Base-by-base conservation (phyloP, 2,797 vertebrate genomes). In the Amphiprion clarkii region DNA sequence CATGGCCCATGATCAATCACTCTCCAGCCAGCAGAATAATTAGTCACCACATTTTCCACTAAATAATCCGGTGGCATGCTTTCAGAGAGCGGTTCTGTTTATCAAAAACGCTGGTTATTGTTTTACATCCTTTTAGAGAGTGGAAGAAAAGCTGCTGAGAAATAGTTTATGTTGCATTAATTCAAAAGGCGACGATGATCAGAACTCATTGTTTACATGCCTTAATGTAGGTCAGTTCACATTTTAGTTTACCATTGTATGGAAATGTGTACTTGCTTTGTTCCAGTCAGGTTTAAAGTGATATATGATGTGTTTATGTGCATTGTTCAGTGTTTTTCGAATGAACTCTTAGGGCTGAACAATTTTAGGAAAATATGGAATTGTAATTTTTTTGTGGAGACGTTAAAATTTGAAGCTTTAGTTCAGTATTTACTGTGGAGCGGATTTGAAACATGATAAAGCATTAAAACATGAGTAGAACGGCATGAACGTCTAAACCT, bases 21-120 rank as follows among this genome's bases (percentile, higher is more conserved):
- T 36, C 36, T 42, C 40, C 6, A 57, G 74, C 57, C 40, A 49
- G 54, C 48, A 29, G 52, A 58, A 23, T 58, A 36, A 70, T 65
- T 63, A 54, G 48, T 44, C 57, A 12, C 9, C 71, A 40, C 6
- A 61, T 60, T 76, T 74, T 57, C 39, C 33, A 67, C 33, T n/a
- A 46, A 63, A 31, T 29, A 54, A 31, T 54, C 57, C 63, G 29
- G 40, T 46, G 3, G n/a, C 31, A 19, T 62, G 39, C 25, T 68
- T 46, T 66, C n/a, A 54, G 21, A 52, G 21, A 51, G 9, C 48
- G 8, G n/a, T 10, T 21, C 7, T 10, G 48, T 51, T 51, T 51
- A 21, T 8, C 12, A 2, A 11, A 36, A 11, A 39, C 10, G 11
- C 36, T 11, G 36, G 11, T 44, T 44, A 44, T 44, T 44, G 42